phyloP scores from a whole-genome alignment of 1,140 invertebrate species.

The Apolygus lucorum region DNA sequence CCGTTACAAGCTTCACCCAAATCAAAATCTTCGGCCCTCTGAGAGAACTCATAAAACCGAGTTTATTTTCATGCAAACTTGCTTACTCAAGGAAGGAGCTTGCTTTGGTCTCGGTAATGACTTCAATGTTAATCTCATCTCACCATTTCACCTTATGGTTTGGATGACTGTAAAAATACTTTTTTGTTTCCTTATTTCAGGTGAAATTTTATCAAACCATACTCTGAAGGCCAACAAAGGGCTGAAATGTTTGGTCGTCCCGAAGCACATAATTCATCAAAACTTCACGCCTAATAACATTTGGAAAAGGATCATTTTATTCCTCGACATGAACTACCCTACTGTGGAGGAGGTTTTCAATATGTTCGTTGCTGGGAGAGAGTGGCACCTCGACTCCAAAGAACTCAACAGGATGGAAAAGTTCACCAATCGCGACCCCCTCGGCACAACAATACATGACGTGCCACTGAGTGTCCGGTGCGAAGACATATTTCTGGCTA shows the following conservation, averaged over 20 bases:
- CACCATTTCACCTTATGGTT: too few species aligned
- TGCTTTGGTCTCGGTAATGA: constrained; percentile 23
- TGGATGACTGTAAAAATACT: too few species aligned
- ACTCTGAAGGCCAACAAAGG: constrained; percentile 15
- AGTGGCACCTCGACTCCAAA: constrained; percentile 12
- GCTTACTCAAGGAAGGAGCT: constrained; percentile 19
- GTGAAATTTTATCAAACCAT: constrained; percentile 22
- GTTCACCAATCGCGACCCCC: background rate
- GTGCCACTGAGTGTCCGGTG: background rate
- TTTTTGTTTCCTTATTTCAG: too few species aligned
- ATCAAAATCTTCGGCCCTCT: background rate
- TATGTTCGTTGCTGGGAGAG: constrained; percentile 12
- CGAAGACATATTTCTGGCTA: background rate
- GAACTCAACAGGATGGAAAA: constrained; percentile 1
- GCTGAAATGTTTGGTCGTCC: constrained; percentile 21
- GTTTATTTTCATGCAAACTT: constrained; percentile 23
- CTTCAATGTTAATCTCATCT: too few species aligned
- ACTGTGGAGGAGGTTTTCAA: constrained; percentile 18
- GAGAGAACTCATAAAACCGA: background rate
- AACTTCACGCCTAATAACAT: constrained; percentile 20
- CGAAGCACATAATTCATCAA: constrained; percentile 21
- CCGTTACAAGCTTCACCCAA: background rate
- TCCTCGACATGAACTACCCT: constrained; percentile 20
- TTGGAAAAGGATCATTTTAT: constrained; percentile 25
- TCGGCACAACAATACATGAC: constrained; percentile 2